Conservation (phyloP, 2,113 vertebrate species). For the Brachirus orientalis region DNA sequence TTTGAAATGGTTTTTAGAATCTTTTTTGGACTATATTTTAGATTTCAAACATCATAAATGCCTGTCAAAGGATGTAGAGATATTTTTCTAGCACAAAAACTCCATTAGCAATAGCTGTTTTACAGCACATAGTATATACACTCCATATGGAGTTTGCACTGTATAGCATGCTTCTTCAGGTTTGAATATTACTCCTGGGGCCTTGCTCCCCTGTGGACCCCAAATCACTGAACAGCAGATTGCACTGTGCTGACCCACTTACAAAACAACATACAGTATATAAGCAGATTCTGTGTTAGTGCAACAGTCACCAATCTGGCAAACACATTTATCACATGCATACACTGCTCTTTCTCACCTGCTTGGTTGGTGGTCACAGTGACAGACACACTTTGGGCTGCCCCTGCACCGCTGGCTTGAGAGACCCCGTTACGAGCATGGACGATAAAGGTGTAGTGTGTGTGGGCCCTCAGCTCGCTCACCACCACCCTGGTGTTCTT, state of each 20-base stretch:
- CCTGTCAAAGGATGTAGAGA: too few relatives aligned
- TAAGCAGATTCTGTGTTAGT: constrained; percentile 48
- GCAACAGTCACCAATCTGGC: constrained; percentile 33
- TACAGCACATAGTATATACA: not conserved
- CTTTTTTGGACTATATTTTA: too few relatives aligned
- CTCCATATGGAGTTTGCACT: constrained; percentile 13
- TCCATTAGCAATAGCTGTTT: too few relatives aligned
- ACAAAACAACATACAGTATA: constrained; percentile 11
- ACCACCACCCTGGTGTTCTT: constrained; percentile 91
- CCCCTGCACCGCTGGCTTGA: constrained; percentile 85
- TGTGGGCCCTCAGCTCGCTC: constrained; percentile 95
- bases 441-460: constrained; percentile 96
- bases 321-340: constrained; percentile 33
- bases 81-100: too few relatives aligned
- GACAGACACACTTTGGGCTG: constrained; percentile 91
- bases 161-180: constrained; percentile 25
- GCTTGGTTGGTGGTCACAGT: constrained; percentile 98
- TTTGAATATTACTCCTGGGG: constrained; percentile 37
- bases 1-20: too few relatives aligned
- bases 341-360: constrained; percentile 81
- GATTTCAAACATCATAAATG: too few relatives aligned
- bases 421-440: constrained; percentile 94
- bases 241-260: constrained; percentile 65
- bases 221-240: constrained; percentile 46
- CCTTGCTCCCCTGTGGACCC: constrained; percentile 26